A percentile compares a stretch with the other conserved stretches of the same genome.
These are phyloP conservation scores for Tigriopus californicus DNA, from an alignment of 2,888 invertebrate genomes.

Conservation along the genomic window DNA sequence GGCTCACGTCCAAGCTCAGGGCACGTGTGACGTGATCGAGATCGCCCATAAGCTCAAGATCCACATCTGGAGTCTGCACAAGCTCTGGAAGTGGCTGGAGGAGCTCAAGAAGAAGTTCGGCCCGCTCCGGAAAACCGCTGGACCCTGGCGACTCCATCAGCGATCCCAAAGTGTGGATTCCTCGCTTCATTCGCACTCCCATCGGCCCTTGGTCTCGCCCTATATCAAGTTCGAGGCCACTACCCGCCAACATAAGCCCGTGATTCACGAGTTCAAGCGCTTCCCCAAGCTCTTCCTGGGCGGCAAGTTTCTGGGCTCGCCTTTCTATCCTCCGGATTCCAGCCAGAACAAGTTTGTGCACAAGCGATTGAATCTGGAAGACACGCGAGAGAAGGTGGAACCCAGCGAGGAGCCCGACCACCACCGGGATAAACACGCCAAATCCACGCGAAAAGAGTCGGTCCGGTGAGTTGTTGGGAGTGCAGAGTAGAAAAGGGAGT, in stretches of 20 bases:
- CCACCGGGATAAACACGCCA: no score
- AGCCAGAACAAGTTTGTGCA: not conserved
- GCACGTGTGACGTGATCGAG: conserved; percentile 9
- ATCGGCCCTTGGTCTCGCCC: not conserved
- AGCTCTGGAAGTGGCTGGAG: not conserved
- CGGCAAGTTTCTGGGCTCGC: not conserved
- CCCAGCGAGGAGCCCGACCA: no score
- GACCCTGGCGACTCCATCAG: not conserved
- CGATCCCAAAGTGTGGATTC: not conserved
- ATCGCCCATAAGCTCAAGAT: conserved; percentile 1
- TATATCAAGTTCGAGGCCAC: conserved; percentile 6
- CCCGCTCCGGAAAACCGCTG: not conserved
- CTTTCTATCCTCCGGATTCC: not conserved
- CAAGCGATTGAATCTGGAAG: no score
- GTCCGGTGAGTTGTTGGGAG: no score
- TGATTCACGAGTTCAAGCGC: not conserved
- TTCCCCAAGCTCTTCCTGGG: not conserved
- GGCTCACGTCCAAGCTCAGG: not conserved
- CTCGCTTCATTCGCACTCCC: no score
- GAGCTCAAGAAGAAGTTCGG: not conserved
- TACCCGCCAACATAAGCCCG: not conserved
- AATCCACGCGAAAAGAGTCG: no score
- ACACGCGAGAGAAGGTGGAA: no score
- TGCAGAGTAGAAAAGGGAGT: no score
- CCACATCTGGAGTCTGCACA: conserved; percentile 3